Base-by-base conservation (phyloP, 2,797 vertebrate species). In the Enteromius unitaeniatus region DNA sequence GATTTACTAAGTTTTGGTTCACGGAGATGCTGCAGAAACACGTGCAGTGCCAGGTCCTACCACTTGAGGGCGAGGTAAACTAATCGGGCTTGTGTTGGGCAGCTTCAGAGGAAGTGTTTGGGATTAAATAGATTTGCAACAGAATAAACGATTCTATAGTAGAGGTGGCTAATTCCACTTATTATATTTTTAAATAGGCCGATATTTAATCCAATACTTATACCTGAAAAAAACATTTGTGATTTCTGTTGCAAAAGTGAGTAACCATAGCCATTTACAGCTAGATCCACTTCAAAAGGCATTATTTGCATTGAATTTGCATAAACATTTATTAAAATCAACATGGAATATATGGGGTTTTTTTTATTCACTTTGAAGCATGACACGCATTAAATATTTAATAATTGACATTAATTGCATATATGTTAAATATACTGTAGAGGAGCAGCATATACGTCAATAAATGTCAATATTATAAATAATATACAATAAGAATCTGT, bases 21-120 rank as follows among this genome's bases (percentile, higher is more conserved):
- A 51, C 13, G 55, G 21, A 49, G 55, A 70, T 60, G 23, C 51
- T 64, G 67, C 26, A 60, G 40, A 76, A 82, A 55, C 8, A 68
- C 47, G 19, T 77, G 83, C 75, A 84, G 53, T 86, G 21, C 17
- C 26, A 58, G 49, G 6, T 74, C 62, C 31, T 79, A 64, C 94
- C 95, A 94, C 95, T 95, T 92, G 95, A 93, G 93, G 95, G 95
- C 95, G 92, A 92, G 94, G 92, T 86, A 90, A 92, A 92, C 93
- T 91, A 91, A 91, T 93, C 87, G 73, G 92, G 92, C 83, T 87
- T 83, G 84, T 79, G 45, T 34, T 42, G 75, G 42, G 67, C 77
- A 88, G 79, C 64, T 86, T 51, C 28, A 78, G n/a, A 45, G 28
- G 83, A 83, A 82, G 47, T 75, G 85, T 51, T 90, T 91, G 89